A percentile compares a stretch with the other conserved stretches of the same genome.
These are phyloP conservation scores for Mormyrus iriodes DNA, from an alignment of 2,113 vertebrate genomes.

Conservation along the genomic window DNA sequence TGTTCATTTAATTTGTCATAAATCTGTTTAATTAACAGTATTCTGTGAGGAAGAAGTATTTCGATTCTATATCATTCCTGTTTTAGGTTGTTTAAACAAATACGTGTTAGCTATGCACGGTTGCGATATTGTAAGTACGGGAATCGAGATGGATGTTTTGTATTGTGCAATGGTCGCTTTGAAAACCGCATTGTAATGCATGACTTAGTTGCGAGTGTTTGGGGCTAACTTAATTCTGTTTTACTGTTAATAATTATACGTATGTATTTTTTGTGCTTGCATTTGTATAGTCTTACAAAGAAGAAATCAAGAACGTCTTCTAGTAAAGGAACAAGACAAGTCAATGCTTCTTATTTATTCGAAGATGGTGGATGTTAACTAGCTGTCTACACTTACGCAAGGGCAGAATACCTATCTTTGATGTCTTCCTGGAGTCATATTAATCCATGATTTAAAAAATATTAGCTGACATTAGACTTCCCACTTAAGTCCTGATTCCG, in stretches of 20 bases:
- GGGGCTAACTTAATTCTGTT: not conserved
- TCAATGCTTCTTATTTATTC: not conserved
- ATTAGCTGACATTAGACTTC: too few species aligned
- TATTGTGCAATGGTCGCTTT: not conserved
- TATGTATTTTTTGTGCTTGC: not conserved
- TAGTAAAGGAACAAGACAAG: not conserved
- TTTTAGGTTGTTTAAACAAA: not conserved
- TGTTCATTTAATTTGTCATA: not conserved
- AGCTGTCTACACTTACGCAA: not conserved
- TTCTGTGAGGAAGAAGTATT: not conserved
- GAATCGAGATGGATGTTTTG: not conserved
- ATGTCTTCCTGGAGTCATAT: too few species aligned
- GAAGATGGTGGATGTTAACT: not conserved
- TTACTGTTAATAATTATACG: not conserved
- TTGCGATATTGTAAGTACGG: not conserved
- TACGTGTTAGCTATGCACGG: not conserved
- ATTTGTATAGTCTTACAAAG: not conserved
- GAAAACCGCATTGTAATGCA: not conserved
- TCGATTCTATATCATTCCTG: not conserved
- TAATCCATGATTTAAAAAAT: too few species aligned
- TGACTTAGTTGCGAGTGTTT: not conserved
- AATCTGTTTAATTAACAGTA: not conserved
- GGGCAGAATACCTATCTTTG: too few species aligned
- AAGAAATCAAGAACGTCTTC: not conserved
- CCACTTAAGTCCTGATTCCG: too few species aligned